Percentiles rank a stretch among this genome's conserved stretches.
Evolutionary conservation across 2,113 vertebrate genomes (phyloP).

Genomic region (Tylochromis polylepis): DNA sequence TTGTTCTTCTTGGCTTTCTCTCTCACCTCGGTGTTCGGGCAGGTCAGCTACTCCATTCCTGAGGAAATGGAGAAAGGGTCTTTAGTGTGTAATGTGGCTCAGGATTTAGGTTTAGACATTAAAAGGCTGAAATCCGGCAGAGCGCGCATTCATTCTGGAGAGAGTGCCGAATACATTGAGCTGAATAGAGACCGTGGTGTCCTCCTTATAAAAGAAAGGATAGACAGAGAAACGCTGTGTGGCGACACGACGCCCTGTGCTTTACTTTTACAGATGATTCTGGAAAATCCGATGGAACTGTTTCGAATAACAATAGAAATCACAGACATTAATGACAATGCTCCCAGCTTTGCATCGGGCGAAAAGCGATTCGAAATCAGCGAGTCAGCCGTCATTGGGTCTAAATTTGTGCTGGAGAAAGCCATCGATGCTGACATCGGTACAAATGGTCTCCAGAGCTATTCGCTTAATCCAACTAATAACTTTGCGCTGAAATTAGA

Average conservation of each 20-base stretch:
- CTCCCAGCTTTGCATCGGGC: constrained; percentile 33
- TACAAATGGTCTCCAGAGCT: constrained; percentile 63
- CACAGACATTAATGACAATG: constrained; percentile 64
- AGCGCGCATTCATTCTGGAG: constrained; percentile 68
- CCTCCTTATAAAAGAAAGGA: constrained; percentile 48
- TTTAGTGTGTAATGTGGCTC: constrained; percentile 65
- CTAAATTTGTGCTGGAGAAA: constrained; percentile 38
- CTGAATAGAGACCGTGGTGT: constrained; percentile 33
- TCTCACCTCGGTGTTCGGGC: not conserved
- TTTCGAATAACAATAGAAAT: constrained; percentile 59
- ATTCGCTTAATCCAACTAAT: constrained; percentile 64
- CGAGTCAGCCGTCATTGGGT: constrained; percentile 17
- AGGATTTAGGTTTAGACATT: constrained; percentile 67
- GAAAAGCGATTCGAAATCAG: constrained; percentile 54
- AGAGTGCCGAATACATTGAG: constrained; percentile 65
- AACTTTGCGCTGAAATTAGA: constrained; percentile 63
- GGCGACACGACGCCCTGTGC: constrained; percentile 60
- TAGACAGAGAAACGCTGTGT: constrained; percentile 75
- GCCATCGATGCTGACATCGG: constrained; percentile 45
- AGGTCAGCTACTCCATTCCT: constrained; percentile 41
- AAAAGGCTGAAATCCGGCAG: constrained; percentile 53
- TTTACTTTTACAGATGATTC: constrained; percentile 57
- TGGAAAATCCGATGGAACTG: constrained; percentile 61
- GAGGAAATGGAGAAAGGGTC: constrained; percentile 70
- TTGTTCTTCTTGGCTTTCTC: constrained; percentile 16